phyloP scores from a whole-genome alignment of 2,797 vertebrate genomes.

The Orestias chungarensis region DNA sequence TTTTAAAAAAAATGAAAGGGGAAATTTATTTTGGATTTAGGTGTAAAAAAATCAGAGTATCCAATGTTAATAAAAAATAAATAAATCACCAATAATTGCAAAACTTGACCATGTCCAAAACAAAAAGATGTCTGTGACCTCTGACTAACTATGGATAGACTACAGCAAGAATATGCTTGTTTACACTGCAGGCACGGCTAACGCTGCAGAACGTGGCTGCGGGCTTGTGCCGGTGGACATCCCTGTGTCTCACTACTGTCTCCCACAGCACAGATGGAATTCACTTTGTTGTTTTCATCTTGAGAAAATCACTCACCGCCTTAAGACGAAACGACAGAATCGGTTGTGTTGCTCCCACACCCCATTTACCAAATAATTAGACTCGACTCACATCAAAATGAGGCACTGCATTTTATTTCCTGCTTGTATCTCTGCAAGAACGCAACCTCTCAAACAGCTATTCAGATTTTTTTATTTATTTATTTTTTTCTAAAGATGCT shows the following conservation, averaged over 20 bases:
- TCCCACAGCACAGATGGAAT: slow-evolving; percentile 74
- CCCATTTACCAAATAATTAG: slow-evolving; percentile 67
- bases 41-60: background rate
- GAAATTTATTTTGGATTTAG: background rate
- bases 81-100: background rate
- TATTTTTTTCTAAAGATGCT: slow-evolving; percentile 23
- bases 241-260: slow-evolving; percentile 66
- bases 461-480: background rate
- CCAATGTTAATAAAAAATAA: background rate
- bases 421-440: slow-evolving; percentile 28
- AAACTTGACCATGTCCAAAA: slow-evolving; percentile 28
- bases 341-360: slow-evolving; percentile 60
- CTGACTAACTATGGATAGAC: slow-evolving; percentile 53
- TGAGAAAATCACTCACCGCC: slow-evolving; percentile 70
- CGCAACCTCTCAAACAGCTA: slow-evolving; percentile 23
- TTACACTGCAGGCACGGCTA: slow-evolving; percentile 40
- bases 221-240: slow-evolving; percentile 74
- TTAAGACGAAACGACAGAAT: slow-evolving; percentile 71
- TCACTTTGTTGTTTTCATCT: slow-evolving; percentile 80
- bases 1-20: background rate
- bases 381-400: slow-evolving; percentile 64
- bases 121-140: slow-evolving; percentile 30
- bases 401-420: slow-evolving; percentile 43
- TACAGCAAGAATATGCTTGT: slow-evolving; percentile 40
- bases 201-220: slow-evolving; percentile 62